phyloP scores from a whole-genome alignment of 53 echinoderm and acorn worm genomes.

The Luidia sarsii region DNA sequence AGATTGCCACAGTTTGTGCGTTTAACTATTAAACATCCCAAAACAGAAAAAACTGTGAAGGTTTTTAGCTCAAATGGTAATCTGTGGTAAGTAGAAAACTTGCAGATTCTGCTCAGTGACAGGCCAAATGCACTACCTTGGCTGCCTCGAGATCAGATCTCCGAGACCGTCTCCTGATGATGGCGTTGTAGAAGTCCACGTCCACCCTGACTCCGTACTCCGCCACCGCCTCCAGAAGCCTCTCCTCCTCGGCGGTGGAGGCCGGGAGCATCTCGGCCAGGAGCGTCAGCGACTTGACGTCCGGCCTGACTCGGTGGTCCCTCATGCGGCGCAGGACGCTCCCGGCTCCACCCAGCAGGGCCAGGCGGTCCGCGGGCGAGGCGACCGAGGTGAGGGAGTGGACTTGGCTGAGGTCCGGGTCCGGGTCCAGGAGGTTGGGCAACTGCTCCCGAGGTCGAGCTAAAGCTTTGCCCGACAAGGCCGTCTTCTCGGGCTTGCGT shows the following conservation, averaged over 20 bases:
- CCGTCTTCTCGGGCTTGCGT: neutral
- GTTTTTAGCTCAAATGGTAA: too few species aligned
- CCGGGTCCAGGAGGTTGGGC: conserved; percentile 78
- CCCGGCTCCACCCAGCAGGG: conserved; percentile 67
- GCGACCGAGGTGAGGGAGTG: conserved; percentile 61
- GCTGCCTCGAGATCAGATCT: conserved; percentile 73
- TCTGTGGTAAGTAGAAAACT: too few species aligned
- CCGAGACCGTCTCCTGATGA: conserved; percentile 70
- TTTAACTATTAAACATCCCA: too few species aligned
- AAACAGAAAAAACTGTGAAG: too few species aligned
- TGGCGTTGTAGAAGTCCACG: conserved; percentile 84
- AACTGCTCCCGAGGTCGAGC: neutral
- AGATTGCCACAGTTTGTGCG: too few species aligned
- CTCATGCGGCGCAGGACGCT: conserved; percentile 76
- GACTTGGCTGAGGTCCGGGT: conserved; percentile 55
- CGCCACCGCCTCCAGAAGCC: conserved; percentile 61
- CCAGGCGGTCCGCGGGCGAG: conserved; percentile 58
- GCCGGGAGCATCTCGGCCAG: conserved; percentile 70
- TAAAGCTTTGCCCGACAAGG: neutral
- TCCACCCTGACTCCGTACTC: conserved; percentile 69
- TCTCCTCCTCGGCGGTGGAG: conserved; percentile 64
- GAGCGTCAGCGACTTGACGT: conserved; percentile 77
- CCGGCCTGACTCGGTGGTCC: conserved; percentile 57
- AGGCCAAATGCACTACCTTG: too few species aligned
- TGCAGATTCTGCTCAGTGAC: too few species aligned